phyloP scores from a whole-genome alignment of 2,888 invertebrate species.

The Nemotelus nigrinus region DNA sequence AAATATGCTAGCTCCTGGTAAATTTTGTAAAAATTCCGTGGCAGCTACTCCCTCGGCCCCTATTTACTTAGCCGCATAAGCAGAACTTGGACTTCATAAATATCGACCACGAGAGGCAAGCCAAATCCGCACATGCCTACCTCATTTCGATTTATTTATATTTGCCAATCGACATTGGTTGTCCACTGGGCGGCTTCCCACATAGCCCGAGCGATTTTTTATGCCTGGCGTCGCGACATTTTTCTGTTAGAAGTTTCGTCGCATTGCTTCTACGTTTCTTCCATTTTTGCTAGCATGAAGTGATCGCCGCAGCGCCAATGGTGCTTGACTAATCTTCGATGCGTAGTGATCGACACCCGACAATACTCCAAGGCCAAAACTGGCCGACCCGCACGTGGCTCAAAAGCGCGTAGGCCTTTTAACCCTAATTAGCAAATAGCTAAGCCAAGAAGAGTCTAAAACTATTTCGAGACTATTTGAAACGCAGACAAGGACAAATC shows the following conservation, averaged over 20 bases:
- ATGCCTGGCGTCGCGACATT: background rate
- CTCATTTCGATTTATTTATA: constrained; percentile 50
- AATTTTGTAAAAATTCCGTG: too few species aligned
- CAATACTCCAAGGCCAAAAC: background rate
- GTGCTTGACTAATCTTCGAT: too few species aligned
- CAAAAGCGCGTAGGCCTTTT: constrained; percentile 23
- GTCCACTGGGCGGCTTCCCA: constrained; percentile 49
- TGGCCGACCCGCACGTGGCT: constrained; percentile 33
- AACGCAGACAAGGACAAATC: background rate
- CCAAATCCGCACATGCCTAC: constrained; percentile 44
- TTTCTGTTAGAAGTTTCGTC: constrained; percentile 5
- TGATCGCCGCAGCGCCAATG: constrained; percentile 39
- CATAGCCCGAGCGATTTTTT: constrained; percentile 45
- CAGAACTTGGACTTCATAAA: background rate
- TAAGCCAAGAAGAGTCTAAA: background rate
- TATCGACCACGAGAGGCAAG: background rate
- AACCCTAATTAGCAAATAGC: constrained; percentile 27
- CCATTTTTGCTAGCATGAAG: constrained; percentile 39
- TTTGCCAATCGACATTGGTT: constrained; percentile 29
- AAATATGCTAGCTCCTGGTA: too few species aligned
- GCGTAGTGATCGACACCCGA: constrained; percentile 29
- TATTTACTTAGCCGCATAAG: background rate
- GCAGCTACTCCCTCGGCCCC: background rate
- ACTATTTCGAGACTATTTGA: constrained; percentile 13
- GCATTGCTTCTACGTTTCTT: constrained; percentile 48